These are phyloP conservation scores for Coluber constrictor DNA, from an alignment of 2,797 vertebrate genomes.

Conservation along the genomic window DNA sequence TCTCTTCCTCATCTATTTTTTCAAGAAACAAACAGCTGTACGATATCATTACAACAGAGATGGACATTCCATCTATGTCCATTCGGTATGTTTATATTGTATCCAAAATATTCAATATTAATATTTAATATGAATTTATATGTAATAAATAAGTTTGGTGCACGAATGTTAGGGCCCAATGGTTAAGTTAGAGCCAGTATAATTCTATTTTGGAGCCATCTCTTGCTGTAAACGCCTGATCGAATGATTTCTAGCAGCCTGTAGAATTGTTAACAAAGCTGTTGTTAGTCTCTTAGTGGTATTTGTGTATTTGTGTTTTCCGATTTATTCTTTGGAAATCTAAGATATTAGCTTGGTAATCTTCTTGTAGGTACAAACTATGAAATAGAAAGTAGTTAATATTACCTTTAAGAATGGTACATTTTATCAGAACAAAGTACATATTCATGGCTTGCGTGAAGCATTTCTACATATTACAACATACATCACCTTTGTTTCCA, in stretches of 20 bases:
- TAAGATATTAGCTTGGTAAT: neutral
- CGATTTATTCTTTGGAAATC: neutral
- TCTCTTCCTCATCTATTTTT: constrained; percentile 37
- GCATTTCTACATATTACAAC: neutral
- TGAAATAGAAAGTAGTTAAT: neutral
- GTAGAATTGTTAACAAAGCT: neutral
- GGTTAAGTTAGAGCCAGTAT: neutral
- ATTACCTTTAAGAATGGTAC: neutral
- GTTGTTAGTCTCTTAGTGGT: neutral
- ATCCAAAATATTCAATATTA: neutral
- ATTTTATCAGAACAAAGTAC: neutral
- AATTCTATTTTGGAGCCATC: neutral
- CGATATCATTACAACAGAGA: constrained; percentile 84
- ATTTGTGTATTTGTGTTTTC: neutral
- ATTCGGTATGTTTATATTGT: constrained; percentile 77
- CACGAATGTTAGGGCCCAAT: neutral
- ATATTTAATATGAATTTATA: neutral
- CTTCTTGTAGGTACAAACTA: neutral
- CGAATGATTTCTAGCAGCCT: neutral
- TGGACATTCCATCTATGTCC: constrained; percentile 78
- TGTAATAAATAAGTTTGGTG: neutral
- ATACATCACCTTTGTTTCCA: neutral
- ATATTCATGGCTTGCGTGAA: neutral
- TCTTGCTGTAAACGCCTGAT: neutral
- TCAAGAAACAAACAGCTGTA: constrained; percentile 92